Percentiles rank a stretch among this genome's conserved stretches.
Conservation (phyloP, 30 jellyfish, hydroid and myxozoan genomes). For the Chironex yamaguchii region DNA sequence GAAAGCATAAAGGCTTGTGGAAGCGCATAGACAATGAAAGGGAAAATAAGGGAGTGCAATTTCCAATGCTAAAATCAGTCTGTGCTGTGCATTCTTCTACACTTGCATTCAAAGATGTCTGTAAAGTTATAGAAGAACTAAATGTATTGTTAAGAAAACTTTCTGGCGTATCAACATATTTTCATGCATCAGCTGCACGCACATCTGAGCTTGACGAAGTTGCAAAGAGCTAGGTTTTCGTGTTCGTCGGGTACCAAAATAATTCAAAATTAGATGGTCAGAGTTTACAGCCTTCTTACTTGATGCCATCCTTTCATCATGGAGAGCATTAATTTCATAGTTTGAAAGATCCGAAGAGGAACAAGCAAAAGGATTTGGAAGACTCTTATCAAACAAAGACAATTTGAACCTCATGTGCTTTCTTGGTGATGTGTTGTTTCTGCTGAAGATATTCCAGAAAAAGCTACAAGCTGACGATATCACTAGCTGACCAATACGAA, state of each 20-base stretch:
- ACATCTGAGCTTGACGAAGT: conserved; percentile 41
- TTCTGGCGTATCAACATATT: conserved; percentile 28
- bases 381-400: conserved; percentile 48
- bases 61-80: conserved; percentile 52
- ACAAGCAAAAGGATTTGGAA: conserved; percentile 32
- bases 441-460: conserved; percentile 30
- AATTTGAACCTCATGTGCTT: conserved; percentile 38
- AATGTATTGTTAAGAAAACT: neutral
- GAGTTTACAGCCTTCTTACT: conserved; percentile 19
- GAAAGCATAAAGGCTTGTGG: conserved; percentile 35
- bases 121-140: conserved; percentile 40
- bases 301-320: conserved; percentile 31
- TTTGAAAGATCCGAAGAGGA: conserved; percentile 8
- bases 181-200: conserved; percentile 38
- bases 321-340: conserved; percentile 29
- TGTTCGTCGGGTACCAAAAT: conserved; percentile 6
- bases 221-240: neutral
- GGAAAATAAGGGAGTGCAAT: conserved; percentile 4
- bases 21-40: conserved; percentile 39
- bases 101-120: conserved; percentile 29
- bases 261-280: conserved; percentile 43
- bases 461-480: conserved; percentile 42
- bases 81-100: conserved; percentile 68
- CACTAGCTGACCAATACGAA: conserved; percentile 41
- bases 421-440: conserved; percentile 51